Evolutionary conservation across 2,113 vertebrate genomes (phyloP), one percentile per base, ranked within the genome.

Genomic region (Peromyscus leucopus): DNA sequence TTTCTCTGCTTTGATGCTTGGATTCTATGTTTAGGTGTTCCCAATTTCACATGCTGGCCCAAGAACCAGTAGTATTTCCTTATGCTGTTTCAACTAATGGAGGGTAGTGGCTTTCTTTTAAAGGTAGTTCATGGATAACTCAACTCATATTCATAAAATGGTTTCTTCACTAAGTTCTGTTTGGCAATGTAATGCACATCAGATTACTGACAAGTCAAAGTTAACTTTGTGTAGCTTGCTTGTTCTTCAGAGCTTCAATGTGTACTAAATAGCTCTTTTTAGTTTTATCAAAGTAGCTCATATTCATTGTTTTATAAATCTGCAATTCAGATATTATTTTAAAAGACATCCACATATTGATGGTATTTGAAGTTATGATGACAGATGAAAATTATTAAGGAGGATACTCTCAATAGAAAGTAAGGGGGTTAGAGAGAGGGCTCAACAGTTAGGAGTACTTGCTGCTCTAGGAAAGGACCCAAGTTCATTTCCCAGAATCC

Each of bases 341-440:
- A 28, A 86, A 16, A 89, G 46, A 74, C 9, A 83, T 76, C 22
- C 76, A 57, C 33, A n/a, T 84, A 33, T 48, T 90, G 7, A 87
- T 57, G 10, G 11, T 67, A 78, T 82, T 94, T 95, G 91, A 93
- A 92, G 46, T 33, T 78, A 76, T 16, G 7, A 59, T 24, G 22
- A 89, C 71, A 93, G 55, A 90, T 72, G 31, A 90, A 75, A 90
- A 93, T 86, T 24, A 90, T 74, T 22, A 91, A 75, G 48, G 33
- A 3, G 84, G 39, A 94, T 67, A 55, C 42, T 48, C 4, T 16
- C 3, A 5, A 31, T 71, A 90, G 48, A 94, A 89, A 94, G 61
- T 33, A 72, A 26, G 46, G n/a, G 42, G 2, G 17, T 5, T 85
- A 16, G 9, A 67, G 61, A 48, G 39, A 21, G 26, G 28, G 26